phyloP scores from a whole-genome alignment of 2,888 invertebrate species.

The Thereva unica region DNA sequence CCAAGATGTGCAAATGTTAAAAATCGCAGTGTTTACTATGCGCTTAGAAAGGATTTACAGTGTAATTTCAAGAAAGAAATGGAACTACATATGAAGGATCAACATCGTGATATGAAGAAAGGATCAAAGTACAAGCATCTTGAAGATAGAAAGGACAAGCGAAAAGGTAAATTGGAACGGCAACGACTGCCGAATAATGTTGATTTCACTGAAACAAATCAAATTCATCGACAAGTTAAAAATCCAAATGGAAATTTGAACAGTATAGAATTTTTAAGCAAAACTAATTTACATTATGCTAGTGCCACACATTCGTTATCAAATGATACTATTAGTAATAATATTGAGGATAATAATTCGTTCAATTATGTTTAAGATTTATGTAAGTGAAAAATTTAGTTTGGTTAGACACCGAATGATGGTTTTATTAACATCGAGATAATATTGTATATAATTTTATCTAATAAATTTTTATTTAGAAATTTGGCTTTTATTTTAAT shows the following conservation, averaged over 20 bases:
- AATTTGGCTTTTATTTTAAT: no score
- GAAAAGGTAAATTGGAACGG: background rate
- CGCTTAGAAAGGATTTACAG: slow-evolving; percentile 63
- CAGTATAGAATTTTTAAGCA: slow-evolving; percentile 30
- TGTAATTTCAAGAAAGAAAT: slow-evolving; percentile 49
- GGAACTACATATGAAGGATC: slow-evolving; percentile 33
- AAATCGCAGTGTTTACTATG: slow-evolving; percentile 68
- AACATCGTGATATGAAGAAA: slow-evolving; percentile 36
- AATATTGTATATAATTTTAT: no score
- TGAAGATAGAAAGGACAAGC: slow-evolving; percentile 36
- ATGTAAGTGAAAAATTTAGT: slow-evolving; percentile 20
- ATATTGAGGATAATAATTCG: slow-evolving; percentile 33
- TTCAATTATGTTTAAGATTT: slow-evolving; percentile 34
- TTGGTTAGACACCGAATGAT: slow-evolving; percentile 3
- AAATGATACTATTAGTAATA: slow-evolving; percentile 14
- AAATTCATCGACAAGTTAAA: slow-evolving; percentile 3
- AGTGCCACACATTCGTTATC: background rate
- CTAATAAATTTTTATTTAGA: no score
- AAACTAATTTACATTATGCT: slow-evolving; percentile 27
- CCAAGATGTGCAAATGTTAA: slow-evolving; percentile 66
- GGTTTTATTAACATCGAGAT: background rate
- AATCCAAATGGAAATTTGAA: slow-evolving; percentile 31
- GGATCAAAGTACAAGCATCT: slow-evolving; percentile 44
- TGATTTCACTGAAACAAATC: background rate
- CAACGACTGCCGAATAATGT: background rate